Evolutionary conservation across 2,888 invertebrate genomes (phyloP).

Genomic region (Temnothorax unifasciatus): DNA sequence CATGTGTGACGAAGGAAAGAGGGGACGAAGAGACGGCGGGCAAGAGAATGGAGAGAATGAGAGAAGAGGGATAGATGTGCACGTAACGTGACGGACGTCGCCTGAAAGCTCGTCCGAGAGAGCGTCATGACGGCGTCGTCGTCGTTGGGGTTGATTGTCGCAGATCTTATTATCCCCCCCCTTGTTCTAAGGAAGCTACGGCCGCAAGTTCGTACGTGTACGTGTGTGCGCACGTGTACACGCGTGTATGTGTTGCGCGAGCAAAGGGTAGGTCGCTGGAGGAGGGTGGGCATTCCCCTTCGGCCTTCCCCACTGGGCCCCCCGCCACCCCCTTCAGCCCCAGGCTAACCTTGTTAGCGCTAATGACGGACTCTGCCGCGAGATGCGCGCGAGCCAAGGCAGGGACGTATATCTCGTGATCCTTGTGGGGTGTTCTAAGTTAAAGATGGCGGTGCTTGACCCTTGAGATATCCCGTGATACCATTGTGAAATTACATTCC

Average conservation of each 20-base stretch:
- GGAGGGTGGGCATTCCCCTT: conserved; percentile 66
- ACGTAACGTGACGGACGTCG: conserved; percentile 83
- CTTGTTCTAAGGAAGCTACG: conserved; percentile 76
- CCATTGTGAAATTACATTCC: not conserved
- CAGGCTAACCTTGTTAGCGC: conserved; percentile 84
- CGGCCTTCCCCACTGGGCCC: conserved; percentile 39
- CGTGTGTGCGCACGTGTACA: conserved; percentile 36
- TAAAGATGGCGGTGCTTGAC: conserved; percentile 41
- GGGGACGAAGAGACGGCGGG: not conserved
- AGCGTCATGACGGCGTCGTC: conserved; percentile 73
- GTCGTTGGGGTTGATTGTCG: conserved; percentile 83
- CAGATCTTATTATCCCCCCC: conserved; percentile 85
- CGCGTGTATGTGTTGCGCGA: conserved; percentile 48
- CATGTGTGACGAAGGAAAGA: conserved; percentile 27
- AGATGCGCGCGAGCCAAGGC: conserved; percentile 76
- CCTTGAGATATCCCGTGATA: not conserved
- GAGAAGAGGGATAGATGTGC: conserved; percentile 70
- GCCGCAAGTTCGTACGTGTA: conserved; percentile 61
- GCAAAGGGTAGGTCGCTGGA: conserved; percentile 67
- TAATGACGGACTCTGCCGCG: conserved; percentile 82
- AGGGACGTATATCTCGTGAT: conserved; percentile 53
- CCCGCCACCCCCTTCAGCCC: conserved; percentile 72
- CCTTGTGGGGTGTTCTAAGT: conserved; percentile 26
- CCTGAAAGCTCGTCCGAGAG: conserved; percentile 80
- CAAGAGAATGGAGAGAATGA: conserved; percentile 23